phyloP scores from a whole-genome alignment of 2,113 vertebrate species.

The Henicopernis longicauda region DNA sequence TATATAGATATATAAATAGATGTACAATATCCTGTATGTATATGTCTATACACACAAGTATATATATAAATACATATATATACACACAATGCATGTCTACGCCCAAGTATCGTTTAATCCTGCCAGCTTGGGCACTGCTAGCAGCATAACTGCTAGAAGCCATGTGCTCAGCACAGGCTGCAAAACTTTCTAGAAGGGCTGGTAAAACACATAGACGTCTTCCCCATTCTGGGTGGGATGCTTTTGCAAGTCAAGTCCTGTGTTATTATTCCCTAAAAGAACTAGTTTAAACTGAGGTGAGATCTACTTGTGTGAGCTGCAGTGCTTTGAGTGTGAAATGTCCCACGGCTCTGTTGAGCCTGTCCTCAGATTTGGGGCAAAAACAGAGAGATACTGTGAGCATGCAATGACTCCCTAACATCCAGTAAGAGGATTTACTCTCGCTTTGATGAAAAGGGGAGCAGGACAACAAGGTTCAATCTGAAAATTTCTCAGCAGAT shows the following conservation, averaged over 20 bases:
- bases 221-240: not conserved
- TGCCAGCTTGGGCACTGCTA: not conserved
- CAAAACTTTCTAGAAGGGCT: not conserved
- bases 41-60: too few relatives aligned
- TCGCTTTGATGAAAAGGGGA: not conserved
- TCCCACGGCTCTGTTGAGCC: not conserved
- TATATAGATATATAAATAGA: not conserved
- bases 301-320: not conserved
- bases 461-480: not conserved
- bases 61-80: not conserved
- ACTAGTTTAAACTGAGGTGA: not conserved
- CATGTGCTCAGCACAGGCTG: not conserved
- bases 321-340: not conserved
- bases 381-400: not conserved
- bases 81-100: too few relatives aligned
- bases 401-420: not conserved
- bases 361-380: not conserved
- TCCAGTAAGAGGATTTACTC: not conserved
- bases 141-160: not conserved
- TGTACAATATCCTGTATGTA: not conserved
- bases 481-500: not conserved
- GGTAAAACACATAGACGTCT: not conserved
- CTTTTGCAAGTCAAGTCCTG: not conserved
- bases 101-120: not conserved
- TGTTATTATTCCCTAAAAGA: not conserved